Percentiles rank a stretch among this genome's conserved stretches.
Evolutionary conservation across 2,797 vertebrate genomes (phyloP).

Genomic region (Sandelia bainsii): DNA sequence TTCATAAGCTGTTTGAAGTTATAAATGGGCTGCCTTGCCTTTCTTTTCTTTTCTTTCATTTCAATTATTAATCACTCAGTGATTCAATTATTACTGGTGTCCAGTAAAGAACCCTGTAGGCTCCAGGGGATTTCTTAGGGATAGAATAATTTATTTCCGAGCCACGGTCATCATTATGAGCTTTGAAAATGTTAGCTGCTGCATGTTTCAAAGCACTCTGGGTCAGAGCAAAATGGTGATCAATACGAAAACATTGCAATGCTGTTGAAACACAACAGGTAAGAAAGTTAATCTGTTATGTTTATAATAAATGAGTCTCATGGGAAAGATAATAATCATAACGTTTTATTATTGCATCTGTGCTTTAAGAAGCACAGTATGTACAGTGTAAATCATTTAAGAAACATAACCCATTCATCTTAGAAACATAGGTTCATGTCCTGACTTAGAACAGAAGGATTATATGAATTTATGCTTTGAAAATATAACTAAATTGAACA

Average conservation of each 20-base stretch:
- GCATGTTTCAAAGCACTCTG: conserved; percentile 2
- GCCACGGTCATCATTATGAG: background rate
- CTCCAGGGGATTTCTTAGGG: conserved; percentile 12
- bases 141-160: background rate
- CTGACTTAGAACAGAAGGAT: no score
- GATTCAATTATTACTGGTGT: conserved; percentile 18
- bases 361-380: background rate
- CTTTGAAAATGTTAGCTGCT: background rate
- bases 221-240: conserved; percentile 13
- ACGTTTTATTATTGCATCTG: background rate
- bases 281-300: background rate
- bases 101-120: background rate
- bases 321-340: background rate
- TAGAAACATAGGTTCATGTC: no score
- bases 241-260: background rate
- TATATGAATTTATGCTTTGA: no score
- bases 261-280: background rate
- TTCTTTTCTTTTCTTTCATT: conserved; percentile 19
- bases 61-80: conserved; percentile 44
- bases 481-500: no score
- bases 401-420: no score
- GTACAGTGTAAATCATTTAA: no score
- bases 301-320: background rate
- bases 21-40: background rate
- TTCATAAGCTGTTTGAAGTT: conserved; percentile 9